A percentile compares a stretch with the other conserved stretches of the same genome.
These are phyloP conservation scores for Alectoris magna DNA, from an alignment of 2,797 vertebrate genomes.

Conservation along the genomic window DNA sequence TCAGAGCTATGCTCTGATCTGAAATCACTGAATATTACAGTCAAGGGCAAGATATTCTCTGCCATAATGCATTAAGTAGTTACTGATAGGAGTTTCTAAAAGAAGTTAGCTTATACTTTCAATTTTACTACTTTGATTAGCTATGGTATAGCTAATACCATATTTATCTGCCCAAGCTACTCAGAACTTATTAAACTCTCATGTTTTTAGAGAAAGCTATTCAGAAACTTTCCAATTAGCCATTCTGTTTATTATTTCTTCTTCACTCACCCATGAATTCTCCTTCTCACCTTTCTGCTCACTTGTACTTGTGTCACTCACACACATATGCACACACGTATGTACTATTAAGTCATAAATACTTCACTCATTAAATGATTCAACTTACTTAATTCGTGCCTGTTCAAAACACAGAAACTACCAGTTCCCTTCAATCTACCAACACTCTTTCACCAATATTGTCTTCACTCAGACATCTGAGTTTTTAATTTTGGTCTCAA, in stretches of 20 bases:
- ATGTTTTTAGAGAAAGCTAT: not conserved
- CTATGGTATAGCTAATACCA: not conserved
- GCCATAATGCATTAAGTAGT: not conserved
- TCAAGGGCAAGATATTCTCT: slow-evolving; percentile 27
- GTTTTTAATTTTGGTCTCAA: not conserved
- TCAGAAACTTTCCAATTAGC: slow-evolving; percentile 37
- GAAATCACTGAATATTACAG: slow-evolving; percentile 7
- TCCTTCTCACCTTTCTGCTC: not conserved
- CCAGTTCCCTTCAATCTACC: not conserved
- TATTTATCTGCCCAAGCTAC: slow-evolving; percentile 25
- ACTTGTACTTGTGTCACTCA: not conserved
- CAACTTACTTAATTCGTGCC: not conserved
- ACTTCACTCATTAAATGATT: not conserved
- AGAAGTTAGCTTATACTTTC: not conserved
- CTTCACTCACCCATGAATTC: not conserved
- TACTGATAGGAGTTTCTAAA: slow-evolving; percentile 10
- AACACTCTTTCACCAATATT: not conserved
- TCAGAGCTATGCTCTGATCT: not conserved
- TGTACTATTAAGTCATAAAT: not conserved
- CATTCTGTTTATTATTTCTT: slow-evolving; percentile 42
- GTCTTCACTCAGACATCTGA: not conserved
- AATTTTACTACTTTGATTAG: slow-evolving; percentile 12
- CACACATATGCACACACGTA: not conserved
- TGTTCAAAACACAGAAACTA: not conserved
- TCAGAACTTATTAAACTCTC: slow-evolving; percentile 32